These are phyloP conservation scores for Drosophila sproati DNA, from an alignment of 1,140 invertebrate genomes.

Conservation along the genomic window DNA sequence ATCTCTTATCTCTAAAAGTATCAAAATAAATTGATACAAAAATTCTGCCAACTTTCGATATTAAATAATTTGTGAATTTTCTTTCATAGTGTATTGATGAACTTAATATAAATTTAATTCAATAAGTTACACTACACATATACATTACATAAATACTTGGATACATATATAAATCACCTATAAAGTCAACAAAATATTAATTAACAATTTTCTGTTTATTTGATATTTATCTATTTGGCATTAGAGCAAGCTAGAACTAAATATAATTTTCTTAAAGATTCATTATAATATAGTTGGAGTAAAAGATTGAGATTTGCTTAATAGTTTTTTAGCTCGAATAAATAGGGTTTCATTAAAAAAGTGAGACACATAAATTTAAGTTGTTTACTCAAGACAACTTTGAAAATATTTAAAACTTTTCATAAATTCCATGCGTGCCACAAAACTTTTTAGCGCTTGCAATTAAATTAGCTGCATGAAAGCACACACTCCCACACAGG, in stretches of 20 bases:
- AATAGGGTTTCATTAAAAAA: constrained; percentile 35
- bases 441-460: constrained; percentile 67
- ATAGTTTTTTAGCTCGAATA: background rate
- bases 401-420: constrained; percentile 52
- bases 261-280: constrained; percentile 3
- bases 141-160: background rate
- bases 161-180: constrained; percentile 22
- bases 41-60: no score
- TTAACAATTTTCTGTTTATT: constrained; percentile 36
- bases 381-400: constrained; percentile 41
- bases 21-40: no score
- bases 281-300: background rate
- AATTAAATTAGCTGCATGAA: constrained; percentile 70
- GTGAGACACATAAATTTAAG: constrained; percentile 27
- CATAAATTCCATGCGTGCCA: constrained; percentile 62
- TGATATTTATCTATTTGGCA: constrained; percentile 13
- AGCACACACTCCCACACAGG: constrained; percentile 20
- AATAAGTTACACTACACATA: constrained; percentile 1
- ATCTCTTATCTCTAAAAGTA: no score
- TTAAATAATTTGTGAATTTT: background rate
- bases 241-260: background rate
- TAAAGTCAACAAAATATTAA: constrained; percentile 34
- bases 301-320: background rate
- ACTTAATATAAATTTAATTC: constrained; percentile 3
- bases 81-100: constrained; percentile 14